Base-by-base conservation (phyloP, 2,888 invertebrate species). In the Gibbula magus region DNA sequence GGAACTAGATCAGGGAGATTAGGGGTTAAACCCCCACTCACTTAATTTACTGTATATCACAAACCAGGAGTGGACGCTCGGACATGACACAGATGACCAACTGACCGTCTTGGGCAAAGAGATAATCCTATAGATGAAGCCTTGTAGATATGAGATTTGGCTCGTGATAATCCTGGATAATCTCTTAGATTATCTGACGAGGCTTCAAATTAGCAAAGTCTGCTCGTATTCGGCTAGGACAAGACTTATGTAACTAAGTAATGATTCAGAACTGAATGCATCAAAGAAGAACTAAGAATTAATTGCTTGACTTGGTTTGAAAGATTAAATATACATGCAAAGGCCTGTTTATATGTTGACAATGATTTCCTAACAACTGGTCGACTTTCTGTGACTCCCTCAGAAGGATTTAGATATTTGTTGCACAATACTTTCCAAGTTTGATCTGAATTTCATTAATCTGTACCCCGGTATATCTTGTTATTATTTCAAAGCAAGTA, bases 111-210 rank as follows among this genome's bases (percentile, higher is more conserved):
- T 35, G 35, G 35, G 25, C 70, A 18, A 20, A 70, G 70, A 56
- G 56, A 70, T 70, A 70, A 70, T 70, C 70, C 70, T 29, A 39
- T 70, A 70, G 70, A 39, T 70, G 70, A 70, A 39, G 35, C 13
- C 70, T 70, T 70, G 70, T 70, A 70, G 70, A 39, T 70, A 70
- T 35, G 70, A 39, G 39, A 70, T 35, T 35, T 39, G 29, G 32
- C 39, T 39, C 35, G 39, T 35, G 29, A 35, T 70, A 70, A 70
- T 70, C 70, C 10, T 5, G 25, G 70, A 70, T 70, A 35, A 70
- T 70, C 70, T 70, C 29, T 20, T 35, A 35, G 70, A 70, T 70
- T 70, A 70, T 70, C n/a, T 18, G 39, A 35, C 18, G 35, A 70
- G 35, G 35, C 70, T 70, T 32, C 70, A 70, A 70, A 70, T 35